Conservation (phyloP, 2,888 invertebrate genomes). For the Volucella inflata region DNA sequence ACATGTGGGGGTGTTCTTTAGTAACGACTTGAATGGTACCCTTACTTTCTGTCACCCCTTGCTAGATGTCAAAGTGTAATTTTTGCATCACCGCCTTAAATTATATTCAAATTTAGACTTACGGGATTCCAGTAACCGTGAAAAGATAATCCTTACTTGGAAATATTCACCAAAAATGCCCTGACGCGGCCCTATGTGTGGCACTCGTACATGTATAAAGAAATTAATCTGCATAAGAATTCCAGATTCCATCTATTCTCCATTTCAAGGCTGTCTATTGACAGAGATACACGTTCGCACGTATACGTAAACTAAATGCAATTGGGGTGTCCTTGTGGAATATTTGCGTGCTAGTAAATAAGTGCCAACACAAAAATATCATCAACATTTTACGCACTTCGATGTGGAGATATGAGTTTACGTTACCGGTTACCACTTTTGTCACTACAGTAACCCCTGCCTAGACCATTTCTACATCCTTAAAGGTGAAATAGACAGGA, state of each 20-base stretch:
- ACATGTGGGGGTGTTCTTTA: background rate
- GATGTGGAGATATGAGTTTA: conserved; percentile 27
- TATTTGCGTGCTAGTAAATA: conserved; percentile 9
- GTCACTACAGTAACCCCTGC: conserved; percentile 36
- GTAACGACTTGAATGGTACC: background rate
- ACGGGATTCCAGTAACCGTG: conserved; percentile 43
- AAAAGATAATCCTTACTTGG: conserved; percentile 60
- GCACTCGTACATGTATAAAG: too few species aligned
- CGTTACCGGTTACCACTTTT: conserved; percentile 25
- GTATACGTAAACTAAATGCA: background rate
- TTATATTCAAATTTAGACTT: conserved; percentile 15
- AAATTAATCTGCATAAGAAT: conserved; percentile 69
- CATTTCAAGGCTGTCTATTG: conserved; percentile 4
- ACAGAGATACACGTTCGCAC: background rate
- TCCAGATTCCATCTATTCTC: conserved; percentile 49
- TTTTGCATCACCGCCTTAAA: conserved; percentile 19
- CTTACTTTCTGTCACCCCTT: conserved; percentile 2
- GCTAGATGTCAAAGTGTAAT: conserved; percentile 7
- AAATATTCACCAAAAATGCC: conserved; percentile 44
- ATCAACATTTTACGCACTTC: conserved; percentile 33
- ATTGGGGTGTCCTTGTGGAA: conserved; percentile 3
- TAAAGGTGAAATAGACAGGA: background rate
- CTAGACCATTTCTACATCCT: background rate
- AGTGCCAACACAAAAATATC: conserved; percentile 40
- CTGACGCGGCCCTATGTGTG: conserved; percentile 17